phyloP scores from a whole-genome alignment of 2,113 vertebrate species.

The Rhinolophus ferrumequinum region DNA sequence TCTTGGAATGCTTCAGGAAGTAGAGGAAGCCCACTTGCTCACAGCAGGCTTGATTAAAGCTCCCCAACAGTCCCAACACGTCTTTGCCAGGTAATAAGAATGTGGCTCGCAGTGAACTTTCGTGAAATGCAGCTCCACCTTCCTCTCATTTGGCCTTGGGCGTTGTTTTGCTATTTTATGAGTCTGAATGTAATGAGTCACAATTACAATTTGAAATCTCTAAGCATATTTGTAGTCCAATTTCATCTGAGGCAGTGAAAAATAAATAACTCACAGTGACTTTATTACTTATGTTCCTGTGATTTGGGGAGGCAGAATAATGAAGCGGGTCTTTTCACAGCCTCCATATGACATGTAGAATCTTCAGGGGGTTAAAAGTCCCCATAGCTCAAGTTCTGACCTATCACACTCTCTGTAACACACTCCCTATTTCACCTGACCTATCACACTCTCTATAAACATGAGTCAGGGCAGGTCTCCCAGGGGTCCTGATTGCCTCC shows the following conservation, averaged over 20 bases:
- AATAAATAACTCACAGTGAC: background rate
- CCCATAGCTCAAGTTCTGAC: background rate
- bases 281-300: conserved; percentile 18
- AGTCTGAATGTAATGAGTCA: conserved; percentile 63
- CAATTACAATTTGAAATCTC: conserved; percentile 56
- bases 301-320: background rate
- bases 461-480: background rate
- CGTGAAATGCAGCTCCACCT: background rate
- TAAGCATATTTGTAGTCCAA: background rate
- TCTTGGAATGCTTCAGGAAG: background rate
- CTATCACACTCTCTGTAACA: background rate
- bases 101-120: too few relatives aligned
- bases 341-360: rapidly evolving
- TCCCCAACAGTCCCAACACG: rapidly evolving
- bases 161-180: conserved; percentile 48
- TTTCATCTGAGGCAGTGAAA: conserved; percentile 55
- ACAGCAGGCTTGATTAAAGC: rapidly evolving
- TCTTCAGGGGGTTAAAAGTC: background rate
- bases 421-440: too few relatives aligned
- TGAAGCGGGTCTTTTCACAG: background rate
- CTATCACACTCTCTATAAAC: background rate
- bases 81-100: background rate
- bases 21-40: background rate
- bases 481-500: too few relatives aligned
- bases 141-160: background rate